Conservation (phyloP, 2,888 invertebrate genomes). For the Chaitophorus viminalis region DNA sequence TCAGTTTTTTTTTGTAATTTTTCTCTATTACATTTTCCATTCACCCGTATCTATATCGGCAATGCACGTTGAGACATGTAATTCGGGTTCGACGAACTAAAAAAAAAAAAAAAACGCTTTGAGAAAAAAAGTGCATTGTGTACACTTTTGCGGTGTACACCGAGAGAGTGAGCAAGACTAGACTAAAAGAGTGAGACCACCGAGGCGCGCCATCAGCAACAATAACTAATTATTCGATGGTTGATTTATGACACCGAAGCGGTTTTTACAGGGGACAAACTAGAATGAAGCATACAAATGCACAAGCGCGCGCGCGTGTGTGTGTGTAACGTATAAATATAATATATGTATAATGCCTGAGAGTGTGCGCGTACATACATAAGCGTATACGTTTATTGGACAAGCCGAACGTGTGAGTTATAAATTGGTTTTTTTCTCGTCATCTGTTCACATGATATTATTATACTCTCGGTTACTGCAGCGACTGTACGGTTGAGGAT, state of each 20-base stretch:
- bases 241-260: slow-evolving; percentile 60
- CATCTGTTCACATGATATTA: not conserved
- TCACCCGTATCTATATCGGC: not conserved
- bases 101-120: slow-evolving; percentile 22
- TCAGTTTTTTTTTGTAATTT: slow-evolving; percentile 2
- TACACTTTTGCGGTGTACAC: not conserved
- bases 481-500: not conserved
- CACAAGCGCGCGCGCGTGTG: not conserved
- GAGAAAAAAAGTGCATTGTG: slow-evolving; percentile 42
- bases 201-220: slow-evolving; percentile 61
- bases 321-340: not conserved
- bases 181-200: slow-evolving; percentile 39
- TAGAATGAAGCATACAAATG: slow-evolving; percentile 39
- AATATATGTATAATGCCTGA: too few species aligned
- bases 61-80: slow-evolving; percentile 17
- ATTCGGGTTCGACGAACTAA: slow-evolving; percentile 55
- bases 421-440: slow-evolving; percentile 59
- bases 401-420: slow-evolving; percentile 45
- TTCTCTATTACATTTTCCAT: not conserved
- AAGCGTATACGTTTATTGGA: slow-evolving; percentile 24
- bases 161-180: not conserved
- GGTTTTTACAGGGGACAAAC: slow-evolving; percentile 55
- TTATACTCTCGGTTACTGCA: not conserved
- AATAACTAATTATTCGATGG: slow-evolving; percentile 61
- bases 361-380: too few species aligned